Evolutionary conservation across 2,888 invertebrate genomes (phyloP).

Genomic region (Gymnoscelis rufifasciata): DNA sequence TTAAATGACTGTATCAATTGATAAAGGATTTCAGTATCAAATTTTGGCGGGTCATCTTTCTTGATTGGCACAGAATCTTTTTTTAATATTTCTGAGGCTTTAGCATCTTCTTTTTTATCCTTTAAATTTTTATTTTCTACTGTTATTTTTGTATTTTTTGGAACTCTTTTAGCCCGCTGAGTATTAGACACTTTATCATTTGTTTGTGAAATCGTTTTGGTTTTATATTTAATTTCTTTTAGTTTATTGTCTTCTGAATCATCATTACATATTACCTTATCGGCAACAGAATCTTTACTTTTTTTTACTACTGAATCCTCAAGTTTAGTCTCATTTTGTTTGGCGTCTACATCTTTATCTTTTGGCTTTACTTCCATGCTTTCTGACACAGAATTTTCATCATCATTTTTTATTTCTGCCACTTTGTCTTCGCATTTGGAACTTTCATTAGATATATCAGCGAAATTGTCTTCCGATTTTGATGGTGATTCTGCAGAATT

Average conservation of each 20-base stretch:
- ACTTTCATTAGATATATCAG: conserved; percentile 59
- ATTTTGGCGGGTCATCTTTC: conserved; percentile 10
- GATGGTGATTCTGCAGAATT: conserved; percentile 46
- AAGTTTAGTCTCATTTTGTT: conserved; percentile 6
- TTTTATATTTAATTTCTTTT: conserved; percentile 25
- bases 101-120: conserved; percentile 6
- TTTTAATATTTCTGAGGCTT: conserved; percentile 8
- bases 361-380: neutral
- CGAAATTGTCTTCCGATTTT: conserved; percentile 64
- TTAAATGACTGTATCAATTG: conserved; percentile 13
- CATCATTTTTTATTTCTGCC: conserved; percentile 10
- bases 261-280: neutral
- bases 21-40: conserved; percentile 37
- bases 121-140: conserved; percentile 15
- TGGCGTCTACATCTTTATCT: neutral
- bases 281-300: conserved; percentile 1
- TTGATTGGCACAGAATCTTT: conserved; percentile 7
- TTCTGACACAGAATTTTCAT: conserved; percentile 6
- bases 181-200: conserved; percentile 19
- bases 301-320: conserved; percentile 10
- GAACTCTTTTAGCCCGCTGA: conserved; percentile 31
- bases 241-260: neutral
- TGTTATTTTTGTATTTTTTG: conserved; percentile 35
- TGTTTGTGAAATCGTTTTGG: conserved; percentile 19
- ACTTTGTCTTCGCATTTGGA: conserved; percentile 45